Evolutionary conservation across 2,888 invertebrate genomes (phyloP).

Genomic region (Thecocarcelia acutangulata): DNA sequence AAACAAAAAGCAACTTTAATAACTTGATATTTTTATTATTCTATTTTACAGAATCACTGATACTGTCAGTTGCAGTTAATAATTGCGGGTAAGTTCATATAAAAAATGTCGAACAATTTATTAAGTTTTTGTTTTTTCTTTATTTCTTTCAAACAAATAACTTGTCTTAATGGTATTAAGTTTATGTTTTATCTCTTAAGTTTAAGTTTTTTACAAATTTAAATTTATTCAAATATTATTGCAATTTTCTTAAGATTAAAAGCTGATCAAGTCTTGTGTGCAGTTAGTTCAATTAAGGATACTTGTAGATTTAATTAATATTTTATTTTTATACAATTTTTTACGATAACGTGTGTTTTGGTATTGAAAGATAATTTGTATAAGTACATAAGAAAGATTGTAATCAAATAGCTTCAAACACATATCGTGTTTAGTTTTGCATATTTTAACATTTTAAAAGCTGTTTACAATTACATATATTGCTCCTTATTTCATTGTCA

Average conservation of each 20-base stretch:
- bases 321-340: not conserved
- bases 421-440: too few species aligned
- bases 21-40: slow-evolving; percentile 29
- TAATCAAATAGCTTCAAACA: too few species aligned
- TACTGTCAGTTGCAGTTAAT: slow-evolving; percentile 25
- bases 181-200: slow-evolving; percentile 17
- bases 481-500: too few species aligned
- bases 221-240: slow-evolving; percentile 13
- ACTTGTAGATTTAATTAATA: not conserved
- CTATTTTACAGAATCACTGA: slow-evolving; percentile 43
- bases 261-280: not conserved
- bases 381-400: too few species aligned
- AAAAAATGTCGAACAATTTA: not conserved
- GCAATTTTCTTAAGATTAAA: not conserved
- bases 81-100: slow-evolving; percentile 43
- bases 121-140: slow-evolving; percentile 1
- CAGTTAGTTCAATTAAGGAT: not conserved
- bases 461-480: too few species aligned
- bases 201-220: not conserved
- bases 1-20: slow-evolving; percentile 41
- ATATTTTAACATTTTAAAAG: too few species aligned
- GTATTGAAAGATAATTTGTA: too few species aligned
- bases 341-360: not conserved
- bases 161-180: not conserved
- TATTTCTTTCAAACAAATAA: not conserved